Conservation (phyloP, 2,113 vertebrate genomes). For the Trichomycterus rosablanca region DNA sequence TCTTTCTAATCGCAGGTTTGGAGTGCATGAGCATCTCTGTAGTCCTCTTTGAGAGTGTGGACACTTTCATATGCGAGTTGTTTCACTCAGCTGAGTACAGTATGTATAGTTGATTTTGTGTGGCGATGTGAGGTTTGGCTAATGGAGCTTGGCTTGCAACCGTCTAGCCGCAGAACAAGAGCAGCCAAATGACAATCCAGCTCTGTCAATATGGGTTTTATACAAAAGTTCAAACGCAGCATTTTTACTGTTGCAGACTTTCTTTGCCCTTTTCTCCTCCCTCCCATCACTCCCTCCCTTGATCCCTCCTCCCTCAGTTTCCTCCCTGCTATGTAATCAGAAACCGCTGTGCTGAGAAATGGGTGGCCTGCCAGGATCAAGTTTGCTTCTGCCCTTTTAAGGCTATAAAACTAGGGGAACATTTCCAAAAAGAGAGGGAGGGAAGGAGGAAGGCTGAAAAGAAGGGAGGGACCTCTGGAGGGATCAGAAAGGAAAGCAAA, state of each 20-base stretch:
- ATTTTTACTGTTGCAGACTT: constrained; percentile 38
- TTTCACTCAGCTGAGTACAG: too few species aligned
- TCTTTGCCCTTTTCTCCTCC: constrained; percentile 19
- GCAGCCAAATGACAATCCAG: constrained; percentile 37
- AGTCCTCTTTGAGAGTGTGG: too few species aligned
- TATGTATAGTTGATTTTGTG: too few species aligned
- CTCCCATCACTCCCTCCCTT: constrained; percentile 29
- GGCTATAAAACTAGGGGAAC: constrained; percentile 74
- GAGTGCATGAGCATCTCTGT: too few species aligned
- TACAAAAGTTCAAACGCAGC: constrained; percentile 50
- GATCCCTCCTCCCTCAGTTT: constrained; percentile 26
- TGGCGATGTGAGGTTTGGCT: constrained; percentile 8
- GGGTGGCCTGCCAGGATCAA: constrained; percentile 69
- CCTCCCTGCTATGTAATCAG: constrained; percentile 65
- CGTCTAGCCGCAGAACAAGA: constrained; percentile 22
- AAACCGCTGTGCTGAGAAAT: constrained; percentile 57
- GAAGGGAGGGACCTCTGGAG: constrained; percentile 46
- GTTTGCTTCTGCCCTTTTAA: constrained; percentile 78
- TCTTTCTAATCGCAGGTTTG: too few species aligned
- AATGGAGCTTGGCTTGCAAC: constrained; percentile 28
- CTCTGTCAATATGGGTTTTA: constrained; percentile 49
- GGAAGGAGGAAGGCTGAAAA: constrained; percentile 18
- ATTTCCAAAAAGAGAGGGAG: constrained; percentile 53
- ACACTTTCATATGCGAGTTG: too few species aligned
- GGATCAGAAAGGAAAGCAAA: constrained; percentile 55